Conservation (phyloP, 1,140 invertebrate genomes). For the Penaeus japonicus region DNA sequence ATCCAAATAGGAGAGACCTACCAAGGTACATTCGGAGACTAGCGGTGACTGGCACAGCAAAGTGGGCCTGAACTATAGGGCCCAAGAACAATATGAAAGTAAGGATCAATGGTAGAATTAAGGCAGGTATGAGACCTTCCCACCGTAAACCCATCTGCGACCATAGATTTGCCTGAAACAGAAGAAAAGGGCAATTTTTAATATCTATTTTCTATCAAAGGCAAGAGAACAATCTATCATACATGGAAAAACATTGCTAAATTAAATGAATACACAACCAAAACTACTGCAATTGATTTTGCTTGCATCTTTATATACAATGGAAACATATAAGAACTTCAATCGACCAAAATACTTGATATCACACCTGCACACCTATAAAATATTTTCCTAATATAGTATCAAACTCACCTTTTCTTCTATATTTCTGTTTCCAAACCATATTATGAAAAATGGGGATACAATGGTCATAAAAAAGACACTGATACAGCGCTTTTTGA, state of each 20-base stretch:
- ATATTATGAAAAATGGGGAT: slow-evolving; percentile 78
- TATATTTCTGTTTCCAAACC: slow-evolving; percentile 38
- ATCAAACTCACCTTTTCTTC: slow-evolving; percentile 21
- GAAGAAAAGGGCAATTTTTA: slow-evolving; percentile 56
- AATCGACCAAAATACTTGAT: not conserved
- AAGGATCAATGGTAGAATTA: slow-evolving; percentile 78
- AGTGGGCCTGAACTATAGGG: slow-evolving; percentile 77
- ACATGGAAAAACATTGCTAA: not conserved
- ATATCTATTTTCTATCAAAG: not conserved
- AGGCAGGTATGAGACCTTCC: slow-evolving; percentile 77
- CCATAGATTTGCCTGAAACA: slow-evolving; percentile 59
- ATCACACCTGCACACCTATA: not conserved
- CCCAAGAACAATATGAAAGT: slow-evolving; percentile 87
- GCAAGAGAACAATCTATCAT: not conserved
- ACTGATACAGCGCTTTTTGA: slow-evolving; percentile 87
- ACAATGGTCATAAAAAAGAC: slow-evolving; percentile 81
- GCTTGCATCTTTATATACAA: too few species aligned
- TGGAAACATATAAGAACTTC: not conserved
- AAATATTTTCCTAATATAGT: not conserved
- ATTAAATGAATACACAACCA: not conserved
- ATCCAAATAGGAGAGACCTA: not conserved
- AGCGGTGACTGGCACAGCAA: slow-evolving; percentile 42
- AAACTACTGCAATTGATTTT: too few species aligned
- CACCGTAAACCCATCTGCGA: slow-evolving; percentile 75
- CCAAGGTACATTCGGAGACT: slow-evolving; percentile 36